Conservation (phyloP, 2,797 vertebrate species). For the Aulostomus chinensis region DNA sequence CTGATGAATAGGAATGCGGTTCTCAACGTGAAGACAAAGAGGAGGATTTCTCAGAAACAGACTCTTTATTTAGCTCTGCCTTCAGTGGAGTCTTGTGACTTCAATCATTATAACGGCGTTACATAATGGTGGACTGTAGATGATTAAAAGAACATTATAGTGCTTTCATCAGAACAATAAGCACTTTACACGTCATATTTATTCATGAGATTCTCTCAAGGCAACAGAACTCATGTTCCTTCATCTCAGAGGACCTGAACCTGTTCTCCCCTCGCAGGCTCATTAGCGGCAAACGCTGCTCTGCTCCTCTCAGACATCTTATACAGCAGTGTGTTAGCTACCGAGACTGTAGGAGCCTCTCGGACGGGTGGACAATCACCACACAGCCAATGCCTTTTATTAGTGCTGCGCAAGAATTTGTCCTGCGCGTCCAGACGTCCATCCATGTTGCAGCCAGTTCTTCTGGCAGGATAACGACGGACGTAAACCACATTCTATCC, state of each 20-base stretch:
- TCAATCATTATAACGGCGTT: constrained; percentile 25
- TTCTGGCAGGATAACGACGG: no score
- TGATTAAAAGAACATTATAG: constrained; percentile 5
- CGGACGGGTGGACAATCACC: no score
- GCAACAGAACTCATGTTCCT: constrained; percentile 3
- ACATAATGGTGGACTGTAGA: constrained; percentile 10
- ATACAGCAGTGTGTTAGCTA: no score
- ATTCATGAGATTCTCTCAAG: constrained; percentile 25
- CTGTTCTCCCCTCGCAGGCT: no score
- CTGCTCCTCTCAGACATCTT: no score
- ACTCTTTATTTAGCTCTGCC: constrained; percentile 11
- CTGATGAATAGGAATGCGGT: background rate
- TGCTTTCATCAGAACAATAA: background rate
- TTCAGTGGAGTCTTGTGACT: constrained; percentile 16
- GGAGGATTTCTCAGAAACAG: constrained; percentile 6
- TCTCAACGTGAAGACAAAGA: background rate
- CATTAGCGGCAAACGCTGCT: no score
- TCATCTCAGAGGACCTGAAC: background rate
- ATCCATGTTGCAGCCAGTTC: no score
- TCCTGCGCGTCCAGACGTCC: no score
- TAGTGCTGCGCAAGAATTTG: no score
- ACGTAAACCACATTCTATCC: no score
- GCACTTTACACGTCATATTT: constrained; percentile 7
- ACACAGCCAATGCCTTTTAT: no score
- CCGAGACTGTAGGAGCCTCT: no score